Evolutionary conservation across 2,113 vertebrate genomes (phyloP), one percentile per base, ranked within the genome.

Genomic region (Globicephala melas): DNA sequence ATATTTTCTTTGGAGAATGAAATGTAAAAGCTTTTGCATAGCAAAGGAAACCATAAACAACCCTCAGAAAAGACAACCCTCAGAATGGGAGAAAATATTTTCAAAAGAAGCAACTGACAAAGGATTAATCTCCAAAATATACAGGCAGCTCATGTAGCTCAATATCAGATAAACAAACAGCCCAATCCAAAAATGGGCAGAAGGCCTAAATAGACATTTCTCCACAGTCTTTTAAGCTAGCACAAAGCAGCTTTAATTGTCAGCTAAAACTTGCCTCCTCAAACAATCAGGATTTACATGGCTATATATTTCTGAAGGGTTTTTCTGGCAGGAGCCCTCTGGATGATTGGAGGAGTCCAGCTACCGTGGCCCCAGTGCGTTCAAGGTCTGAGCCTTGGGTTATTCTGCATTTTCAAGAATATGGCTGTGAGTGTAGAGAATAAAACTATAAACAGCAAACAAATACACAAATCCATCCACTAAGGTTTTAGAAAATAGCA

Each of bases 401-500:
- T 36, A 41, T 77, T 60, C 9, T 31, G 10, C 36, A 81, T 92
- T 96, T 85, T 2, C 11, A 77, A 89, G 14, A 60, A 28, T 67
- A 33, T 41, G 14, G 3, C 11, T 79, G 28, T 5, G 5, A 13
- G 9, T n/a, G 6, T 38, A 85, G 23, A 44, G 8, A 94, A 67
- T 77, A 50, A 50, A 58, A 73, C 28, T 62, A 55, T 14, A n/a
- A 60, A 38, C 28, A 60, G 12, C 8, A 94, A 14, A n/a, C 18
- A 65, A 47, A 63, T 15, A 65, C 17, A 65, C 9, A 80, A 55
- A 94, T 65, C 17, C 8, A 95, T 85, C 31, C 50, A 38, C 8
- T 83, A 10, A 58, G 36, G 11, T 55, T 86, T 97, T 47, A 74
- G 36, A 79, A 96, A 93, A 77, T 44, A 82, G 20, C 8, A 85